phyloP scores from a whole-genome alignment of 1,140 invertebrate species.

The Eciton burchellii region DNA sequence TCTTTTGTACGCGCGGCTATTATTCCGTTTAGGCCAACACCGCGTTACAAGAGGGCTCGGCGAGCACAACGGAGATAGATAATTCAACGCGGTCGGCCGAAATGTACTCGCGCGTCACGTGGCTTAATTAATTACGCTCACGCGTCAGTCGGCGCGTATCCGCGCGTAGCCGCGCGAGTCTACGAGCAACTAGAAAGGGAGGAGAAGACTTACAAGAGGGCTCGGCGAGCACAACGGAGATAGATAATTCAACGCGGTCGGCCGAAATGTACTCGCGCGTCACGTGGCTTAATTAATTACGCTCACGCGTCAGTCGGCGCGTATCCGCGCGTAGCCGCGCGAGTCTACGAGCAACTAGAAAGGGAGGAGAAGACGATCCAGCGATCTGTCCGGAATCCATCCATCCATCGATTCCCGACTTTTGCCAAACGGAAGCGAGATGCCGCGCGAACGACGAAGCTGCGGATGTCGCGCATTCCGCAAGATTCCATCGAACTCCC shows the following conservation, averaged over 20 bases:
- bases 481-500: no score
- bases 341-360: slow-evolving; percentile 46
- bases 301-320: no score
- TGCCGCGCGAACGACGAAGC: no score
- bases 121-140: slow-evolving; percentile 72
- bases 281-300: slow-evolving; percentile 71
- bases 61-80: slow-evolving; percentile 63
- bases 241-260: slow-evolving; percentile 68
- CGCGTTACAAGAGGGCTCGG: slow-evolving; percentile 47
- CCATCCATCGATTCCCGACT: no score
- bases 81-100: slow-evolving; percentile 67
- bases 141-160: slow-evolving; percentile 69
- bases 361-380: background rate
- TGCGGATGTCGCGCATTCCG: no score
- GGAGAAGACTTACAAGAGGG: slow-evolving; percentile 40
- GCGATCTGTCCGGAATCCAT: no score
- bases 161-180: slow-evolving; percentile 60
- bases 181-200: slow-evolving; percentile 29
- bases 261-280: slow-evolving; percentile 70
- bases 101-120: slow-evolving; percentile 70
- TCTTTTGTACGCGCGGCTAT: slow-evolving; percentile 29
- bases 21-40: slow-evolving; percentile 45
- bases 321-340: background rate
- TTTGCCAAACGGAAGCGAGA: slow-evolving; percentile 29
- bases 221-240: slow-evolving; percentile 52